Evolutionary conservation across 2,888 invertebrate species (phyloP).

Genomic region (Leptinotarsa haldemani): DNA sequence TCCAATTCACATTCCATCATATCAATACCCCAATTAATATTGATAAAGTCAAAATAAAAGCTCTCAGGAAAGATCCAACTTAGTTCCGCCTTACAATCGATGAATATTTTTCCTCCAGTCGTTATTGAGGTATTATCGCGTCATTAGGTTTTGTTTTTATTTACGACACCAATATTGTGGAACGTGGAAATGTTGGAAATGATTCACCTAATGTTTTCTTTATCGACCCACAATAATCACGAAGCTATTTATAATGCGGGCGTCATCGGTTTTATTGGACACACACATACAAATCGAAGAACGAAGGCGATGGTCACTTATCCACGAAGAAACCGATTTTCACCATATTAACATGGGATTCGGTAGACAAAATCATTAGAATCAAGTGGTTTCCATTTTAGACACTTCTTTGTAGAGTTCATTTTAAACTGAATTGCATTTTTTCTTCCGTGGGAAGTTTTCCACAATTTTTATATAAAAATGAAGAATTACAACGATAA

Average conservation of each 20-base stretch:
- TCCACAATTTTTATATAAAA: too few relatives aligned
- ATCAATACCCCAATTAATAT: too few relatives aligned
- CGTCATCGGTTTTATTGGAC: constrained; percentile 20
- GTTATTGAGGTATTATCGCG: constrained; percentile 1
- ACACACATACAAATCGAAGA: neutral
- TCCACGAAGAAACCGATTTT: neutral
- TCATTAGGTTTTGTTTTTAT: constrained; percentile 15
- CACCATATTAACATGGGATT: too few relatives aligned
- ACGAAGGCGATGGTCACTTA: neutral
- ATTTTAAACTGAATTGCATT: too few relatives aligned
- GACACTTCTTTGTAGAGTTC: too few relatives aligned
- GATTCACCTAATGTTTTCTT: constrained; percentile 13
- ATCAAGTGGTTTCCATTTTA: too few relatives aligned
- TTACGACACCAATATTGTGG: neutral
- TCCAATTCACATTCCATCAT: too few relatives aligned
- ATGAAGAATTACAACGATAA: too few relatives aligned
- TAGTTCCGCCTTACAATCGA: neutral
- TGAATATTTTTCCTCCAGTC: constrained; percentile 3
- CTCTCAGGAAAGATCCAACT: too few relatives aligned
- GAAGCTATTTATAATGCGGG: constrained; percentile 21
- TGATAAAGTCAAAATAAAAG: too few relatives aligned
- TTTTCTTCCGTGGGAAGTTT: too few relatives aligned
- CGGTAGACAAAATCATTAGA: too few relatives aligned
- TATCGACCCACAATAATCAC: constrained; percentile 8
- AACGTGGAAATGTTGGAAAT: constrained; percentile 9